A percentile compares a stretch with the other conserved stretches of the same genome.
phyloP scores from a whole-genome alignment of 2,113 vertebrate species.

The Hyperopisus bebe region DNA sequence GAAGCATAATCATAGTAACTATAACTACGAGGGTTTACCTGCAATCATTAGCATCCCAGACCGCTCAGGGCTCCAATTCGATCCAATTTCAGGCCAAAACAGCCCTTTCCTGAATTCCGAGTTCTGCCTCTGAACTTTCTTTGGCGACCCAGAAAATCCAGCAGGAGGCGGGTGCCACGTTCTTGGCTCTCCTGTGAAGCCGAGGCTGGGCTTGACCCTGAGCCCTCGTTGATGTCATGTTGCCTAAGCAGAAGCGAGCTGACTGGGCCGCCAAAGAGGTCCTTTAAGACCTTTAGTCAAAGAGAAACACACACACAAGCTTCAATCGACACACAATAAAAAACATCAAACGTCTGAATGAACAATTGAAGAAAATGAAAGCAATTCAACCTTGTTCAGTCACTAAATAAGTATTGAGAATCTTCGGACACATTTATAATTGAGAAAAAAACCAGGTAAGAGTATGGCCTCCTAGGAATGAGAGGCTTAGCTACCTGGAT shows the following conservation, averaged over 20 bases:
- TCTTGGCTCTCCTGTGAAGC: not conserved
- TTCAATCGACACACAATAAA: not conserved
- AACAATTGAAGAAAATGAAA: not conserved
- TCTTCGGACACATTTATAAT: not conserved
- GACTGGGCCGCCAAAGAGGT: conserved; percentile 53
- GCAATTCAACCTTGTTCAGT: not conserved
- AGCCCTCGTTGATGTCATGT: conserved; percentile 50
- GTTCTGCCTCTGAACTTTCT: conserved; percentile 50
- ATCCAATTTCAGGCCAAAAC: conserved; percentile 74
- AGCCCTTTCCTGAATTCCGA: conserved; percentile 50
- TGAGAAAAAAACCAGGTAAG: not conserved
- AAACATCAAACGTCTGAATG: not conserved
- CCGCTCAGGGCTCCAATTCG: conserved; percentile 69
- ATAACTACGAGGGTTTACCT: not conserved
- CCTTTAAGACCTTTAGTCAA: conserved; percentile 40
- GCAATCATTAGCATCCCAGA: conserved; percentile 56
- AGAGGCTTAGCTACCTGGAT: not conserved
- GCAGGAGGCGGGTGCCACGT: conserved; percentile 35
- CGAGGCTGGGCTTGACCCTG: conserved; percentile 1
- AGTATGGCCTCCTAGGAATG: not conserved
- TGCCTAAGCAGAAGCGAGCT: conserved; percentile 45
- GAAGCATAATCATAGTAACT: not conserved
- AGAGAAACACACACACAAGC: not conserved
- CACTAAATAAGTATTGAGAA: not conserved
- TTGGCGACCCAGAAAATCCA: conserved; percentile 51